Conservation (phyloP, 1,140 invertebrate species). For the Rhyacophila brunnea region DNA sequence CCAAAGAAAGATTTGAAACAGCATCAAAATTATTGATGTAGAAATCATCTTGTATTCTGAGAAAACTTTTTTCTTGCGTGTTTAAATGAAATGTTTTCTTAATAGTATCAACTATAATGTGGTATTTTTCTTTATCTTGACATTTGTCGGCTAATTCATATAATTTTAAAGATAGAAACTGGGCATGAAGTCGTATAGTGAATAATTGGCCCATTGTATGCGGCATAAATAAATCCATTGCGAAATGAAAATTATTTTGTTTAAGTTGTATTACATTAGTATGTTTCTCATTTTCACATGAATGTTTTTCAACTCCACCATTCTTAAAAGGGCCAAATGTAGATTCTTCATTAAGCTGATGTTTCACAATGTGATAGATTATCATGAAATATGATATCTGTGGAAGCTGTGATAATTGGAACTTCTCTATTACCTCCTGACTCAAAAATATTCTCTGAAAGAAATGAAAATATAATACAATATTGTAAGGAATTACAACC, state of each 20-base stretch:
- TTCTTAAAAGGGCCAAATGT: background rate
- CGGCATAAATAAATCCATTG: conserved; percentile 55
- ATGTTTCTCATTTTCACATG: background rate
- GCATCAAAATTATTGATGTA: conserved; percentile 48
- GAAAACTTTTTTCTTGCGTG: conserved; percentile 56
- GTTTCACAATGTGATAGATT: conserved; percentile 42
- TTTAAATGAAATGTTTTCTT: conserved; percentile 43
- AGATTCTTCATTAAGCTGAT: conserved; percentile 36
- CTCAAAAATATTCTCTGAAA: conserved; percentile 39
- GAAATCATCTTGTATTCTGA: conserved; percentile 48
- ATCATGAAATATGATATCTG: conserved; percentile 45
- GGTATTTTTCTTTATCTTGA: conserved; percentile 37
- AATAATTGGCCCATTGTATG: conserved; percentile 82
- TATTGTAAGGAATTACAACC: no score
- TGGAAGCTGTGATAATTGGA: conserved; percentile 42
- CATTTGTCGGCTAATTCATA: conserved; percentile 35
- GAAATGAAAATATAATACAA: conserved; percentile 1
- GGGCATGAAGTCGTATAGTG: conserved; percentile 74
- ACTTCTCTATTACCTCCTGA: conserved; percentile 30
- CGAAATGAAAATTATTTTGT: conserved; percentile 25
- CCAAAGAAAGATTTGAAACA: conserved; percentile 39
- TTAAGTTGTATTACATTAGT: background rate
- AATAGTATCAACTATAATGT: conserved; percentile 40
- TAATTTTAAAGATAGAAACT: conserved; percentile 51
- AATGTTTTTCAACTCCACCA: no score